Evolutionary conservation across 2,113 vertebrate genomes (phyloP), one percentile per base, ranked within the genome.

Genomic region (Chaetura pelagica): DNA sequence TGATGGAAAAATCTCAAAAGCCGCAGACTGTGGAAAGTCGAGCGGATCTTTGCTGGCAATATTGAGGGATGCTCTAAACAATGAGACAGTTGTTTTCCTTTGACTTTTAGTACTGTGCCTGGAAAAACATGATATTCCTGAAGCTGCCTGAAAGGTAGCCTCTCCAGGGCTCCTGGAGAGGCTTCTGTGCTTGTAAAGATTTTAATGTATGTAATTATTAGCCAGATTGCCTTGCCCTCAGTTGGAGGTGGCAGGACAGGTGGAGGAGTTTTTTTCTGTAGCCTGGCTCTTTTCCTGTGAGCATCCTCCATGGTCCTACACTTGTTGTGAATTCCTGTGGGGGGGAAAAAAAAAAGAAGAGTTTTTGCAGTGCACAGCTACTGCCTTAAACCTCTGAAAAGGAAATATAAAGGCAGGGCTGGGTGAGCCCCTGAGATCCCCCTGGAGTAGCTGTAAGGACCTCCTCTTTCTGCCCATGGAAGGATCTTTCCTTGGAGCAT

Each of bases 41-140:
- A 97, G 79, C 54, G 89, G 93, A 68, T 89, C 94, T 94, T 94
- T 96, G 90, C 91, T 96, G 96, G 94, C 87, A 86, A 66, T 95
- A 87, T 90, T 97, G 93, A 88, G 89, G 85, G 97, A 96, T 97
- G 96, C 88, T 95, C 90, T 88, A 82, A 97, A 97, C 93, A 96
- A 95, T 91, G 88, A 97, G 90, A 90, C 73, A 81, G 88, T 96
- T 96, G 93, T 96, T 97, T 97, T 91, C 32, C 92, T 91, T 52
- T 77, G 93, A 40, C 81, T 93, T 94, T 62, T 73, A 80, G 69
- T 68, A 13, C 59, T 7, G n/a, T 87, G 92, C 76, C 90, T 91
- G 88, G 94, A 95, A 96, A 96, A 94, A 87, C 52, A 69, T 57
- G 76, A 89, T 96, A 94, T 27, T 35, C 58, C 46, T 94, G 76